Evolutionary conservation across 2,797 vertebrate species (phyloP), one percentile per base, ranked within the genome.

Genomic region (Anguilla obscura): DNA sequence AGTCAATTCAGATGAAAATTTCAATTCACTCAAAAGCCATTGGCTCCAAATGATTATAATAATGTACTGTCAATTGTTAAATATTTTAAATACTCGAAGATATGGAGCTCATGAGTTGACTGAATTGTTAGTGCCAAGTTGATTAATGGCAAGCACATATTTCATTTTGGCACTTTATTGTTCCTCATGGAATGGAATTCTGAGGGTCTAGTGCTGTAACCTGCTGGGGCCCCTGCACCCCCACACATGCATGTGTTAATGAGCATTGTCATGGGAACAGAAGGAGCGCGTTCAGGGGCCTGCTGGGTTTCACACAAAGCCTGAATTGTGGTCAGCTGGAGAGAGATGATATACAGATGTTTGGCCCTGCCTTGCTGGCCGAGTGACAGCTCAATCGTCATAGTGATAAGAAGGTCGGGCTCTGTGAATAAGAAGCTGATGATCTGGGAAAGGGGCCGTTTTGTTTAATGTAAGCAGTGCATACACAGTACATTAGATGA

Each of bases 291-390:
- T 76, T 88, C 7, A 18, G 33, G 18, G 79, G 52, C 52, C 33
- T 76, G 52, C 14, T n/a, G 60, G 16, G 54, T 63, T 63, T 88
- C n/a, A 85, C 54, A 85, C 52, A 88, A 80, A 85, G 84, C 84
- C 69, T 45, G 84, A n/a, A 71, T 85, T 88, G 84, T 85, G 63
- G 66, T 21, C n/a, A 33, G 36, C 84, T 85, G 60, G 85, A 56
- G 18, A 52, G 4, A 50, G 84, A 91, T 90, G 48, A 86, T 90
- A 87, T 91, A 76, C 86, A 91, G 90, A 91, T 91, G 88, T 92
- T 91, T 92, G 91, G 87, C 87, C 85, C 27, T 56, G 56, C 74
- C 66, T 87, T 24, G 50, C 52, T 92, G 91, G 90, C 89, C 88
- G 88, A 89, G 33, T 71, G 88, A 92, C 90, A 89, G 87, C 87